These are phyloP conservation scores for Aleiodes leptofemur DNA, from an alignment of 2,888 invertebrate genomes.

Conservation along the genomic window DNA sequence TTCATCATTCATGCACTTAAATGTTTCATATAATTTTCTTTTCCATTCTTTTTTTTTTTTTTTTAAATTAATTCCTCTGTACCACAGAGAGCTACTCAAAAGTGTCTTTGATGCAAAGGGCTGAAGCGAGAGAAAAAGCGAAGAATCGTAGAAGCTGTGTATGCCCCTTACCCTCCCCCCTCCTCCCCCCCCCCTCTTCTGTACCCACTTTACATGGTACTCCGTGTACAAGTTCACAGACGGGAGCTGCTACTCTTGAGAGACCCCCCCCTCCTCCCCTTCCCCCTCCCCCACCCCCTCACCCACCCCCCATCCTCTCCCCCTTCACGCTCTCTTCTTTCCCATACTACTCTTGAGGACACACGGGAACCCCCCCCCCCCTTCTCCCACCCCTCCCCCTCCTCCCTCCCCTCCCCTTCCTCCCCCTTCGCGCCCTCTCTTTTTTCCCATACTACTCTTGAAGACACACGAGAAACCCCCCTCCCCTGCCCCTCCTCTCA, in stretches of 20 bases:
- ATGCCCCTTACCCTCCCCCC: neutral
- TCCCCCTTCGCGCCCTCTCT: no score
- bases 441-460: neutral
- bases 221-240: constrained; percentile 46
- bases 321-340: no score
- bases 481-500: neutral
- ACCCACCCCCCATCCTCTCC: neutral
- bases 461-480: constrained; percentile 16
- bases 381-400: neutral
- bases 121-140: constrained; percentile 8
- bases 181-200: no score
- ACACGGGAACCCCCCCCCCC: neutral
- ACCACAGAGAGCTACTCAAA: constrained; percentile 35
- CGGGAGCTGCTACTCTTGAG: constrained; percentile 20
- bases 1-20: neutral
- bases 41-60: constrained; percentile 1
- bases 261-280: neutral
- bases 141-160: constrained; percentile 12
- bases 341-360: constrained; percentile 29
- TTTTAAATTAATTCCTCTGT: constrained; percentile 36
- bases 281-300: no score
- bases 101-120: constrained; percentile 23
- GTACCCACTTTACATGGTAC: constrained; percentile 61
- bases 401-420: no score
- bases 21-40: neutral